Evolutionary conservation across 2,797 vertebrate species (phyloP), one percentile per base, ranked within the genome.

Genomic region (Rhabdomys pumilio): DNA sequence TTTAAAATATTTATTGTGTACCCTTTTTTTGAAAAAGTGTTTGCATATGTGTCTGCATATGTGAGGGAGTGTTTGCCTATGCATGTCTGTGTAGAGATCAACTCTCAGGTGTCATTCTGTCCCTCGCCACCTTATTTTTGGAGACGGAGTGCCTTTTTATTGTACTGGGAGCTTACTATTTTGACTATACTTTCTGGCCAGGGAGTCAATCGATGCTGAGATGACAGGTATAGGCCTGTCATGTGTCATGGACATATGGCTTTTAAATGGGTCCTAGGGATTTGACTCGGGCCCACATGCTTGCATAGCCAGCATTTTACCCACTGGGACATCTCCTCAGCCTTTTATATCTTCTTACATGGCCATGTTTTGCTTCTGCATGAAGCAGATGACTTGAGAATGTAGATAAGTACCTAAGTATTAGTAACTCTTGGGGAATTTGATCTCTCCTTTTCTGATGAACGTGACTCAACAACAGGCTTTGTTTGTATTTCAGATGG

Each of bases 401-500:
- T 93, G 47, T 50, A 89, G 86, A 34, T 88, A 82, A 91, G 17
- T 50, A 20, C 67, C 77, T 47, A 94, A 90, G 59, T 47, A 47
- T 93, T 96, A 83, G 94, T 90, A 81, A 75, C 44, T 96, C 85
- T 93, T 73, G 67, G 81, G 81, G 93, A 38, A 67, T 61, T 94
- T 92, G 41, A 80, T 87, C 59, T 93, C 95, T 69, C 9, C 11
- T 91, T 89, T 31, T 82, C 67, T 75, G 38, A 77, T 4, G 93
- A 76, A 89, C 59, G 85, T 77, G 72, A 81, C 2, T 15, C 63
- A 44, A 76, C 38, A 96, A 81, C 89, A 89, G 4, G 0, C 80
- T 72, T 9, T 67, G 61, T 94, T 93, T 97, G 96, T 96, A 67
- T 95, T 95, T 55, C 53, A 87, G 31, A 96, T 7, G 67, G 31